Evolutionary conservation across 2,888 invertebrate genomes (phyloP).

Genomic region (Beris morrisii): DNA sequence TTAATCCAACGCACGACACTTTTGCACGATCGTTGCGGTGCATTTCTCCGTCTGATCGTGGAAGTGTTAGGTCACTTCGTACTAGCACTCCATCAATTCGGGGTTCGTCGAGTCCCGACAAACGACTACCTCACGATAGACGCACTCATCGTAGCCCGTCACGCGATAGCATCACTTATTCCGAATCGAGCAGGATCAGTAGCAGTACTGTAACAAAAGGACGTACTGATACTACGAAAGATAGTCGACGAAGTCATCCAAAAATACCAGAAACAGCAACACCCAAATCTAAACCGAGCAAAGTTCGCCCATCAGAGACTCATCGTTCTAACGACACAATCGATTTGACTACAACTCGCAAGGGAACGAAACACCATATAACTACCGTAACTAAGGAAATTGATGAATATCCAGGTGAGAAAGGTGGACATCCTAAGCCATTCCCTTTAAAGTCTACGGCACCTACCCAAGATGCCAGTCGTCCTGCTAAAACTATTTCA

Average conservation of each 20-base stretch:
- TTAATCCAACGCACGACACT: slow-evolving; percentile 73
- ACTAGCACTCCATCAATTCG: slow-evolving; percentile 61
- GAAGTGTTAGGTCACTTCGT: slow-evolving; percentile 56
- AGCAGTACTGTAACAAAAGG: slow-evolving; percentile 50
- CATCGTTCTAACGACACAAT: slow-evolving; percentile 25
- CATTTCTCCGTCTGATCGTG: slow-evolving; percentile 64
- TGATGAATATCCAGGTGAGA: slow-evolving; percentile 27
- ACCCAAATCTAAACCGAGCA: slow-evolving; percentile 43
- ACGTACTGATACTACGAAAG: slow-evolving; percentile 41
- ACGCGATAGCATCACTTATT: slow-evolving; percentile 51
- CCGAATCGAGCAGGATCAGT: slow-evolving; percentile 54
- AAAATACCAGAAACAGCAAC: slow-evolving; percentile 45
- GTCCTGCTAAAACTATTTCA: background rate
- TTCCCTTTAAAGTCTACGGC: background rate
- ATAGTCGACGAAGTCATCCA: slow-evolving; percentile 9
- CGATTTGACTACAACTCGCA: slow-evolving; percentile 18
- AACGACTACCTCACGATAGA: slow-evolving; percentile 47
- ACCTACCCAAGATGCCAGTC: background rate
- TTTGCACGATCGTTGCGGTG: slow-evolving; percentile 74
- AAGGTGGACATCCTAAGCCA: background rate
- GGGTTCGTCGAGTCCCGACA: slow-evolving; percentile 61
- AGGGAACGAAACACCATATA: slow-evolving; percentile 4
- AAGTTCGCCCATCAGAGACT: background rate
- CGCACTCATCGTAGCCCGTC: slow-evolving; percentile 51
- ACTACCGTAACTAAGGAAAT: slow-evolving; percentile 30